Evolutionary conservation across 1,140 invertebrate species (phyloP), one percentile per base, ranked within the genome.

Genomic region (Zaprionus gabonicus): DNA sequence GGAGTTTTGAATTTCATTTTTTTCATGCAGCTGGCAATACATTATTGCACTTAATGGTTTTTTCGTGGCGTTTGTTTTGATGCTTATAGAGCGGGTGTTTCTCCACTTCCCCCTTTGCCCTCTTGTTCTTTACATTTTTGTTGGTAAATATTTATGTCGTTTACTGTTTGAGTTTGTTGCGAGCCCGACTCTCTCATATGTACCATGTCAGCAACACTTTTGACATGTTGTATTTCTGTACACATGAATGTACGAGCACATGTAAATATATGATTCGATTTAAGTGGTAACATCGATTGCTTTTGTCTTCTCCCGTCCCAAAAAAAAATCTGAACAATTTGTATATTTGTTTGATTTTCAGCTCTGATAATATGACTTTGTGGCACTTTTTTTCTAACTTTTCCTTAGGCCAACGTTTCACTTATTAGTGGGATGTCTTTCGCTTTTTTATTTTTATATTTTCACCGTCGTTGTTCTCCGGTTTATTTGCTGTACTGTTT

Each of bases 151-250:
- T 77, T 76, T 76, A 76, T 67, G 51, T 70, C 63, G 57, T 63
- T 44, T 63, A 68, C 74, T 68, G 64, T 17, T 53, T 13, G 3
- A 25, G n/a, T 65, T 23, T 17, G 41, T 41, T 41, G 57, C 63
- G 64, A 64, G 71, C 41, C 20, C 13, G 15, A 7, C 10, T 15
- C 28, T 46, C 38, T 17, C 84, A 78, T 81, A 88, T 86, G 83
- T 53, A 44, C 23, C 83, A 74, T 87, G 83, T 86, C 83, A 80
- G 55, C 78, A 66, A 81, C 84, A 87, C 84, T 83, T 84, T 84
- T 78, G 76, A 82, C 80, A 86, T 82, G 80, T 71, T 62, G 74
- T 59, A 60, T 62, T 5, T 51, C 46, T 10, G 15, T 15, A 41
- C 4, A 41, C 15, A 69, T 63, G 82, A 77, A 62, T 31, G 31